Evolutionary conservation across 2,797 vertebrate genomes (phyloP).

Genomic region (Gymnothorax javanicus): DNA sequence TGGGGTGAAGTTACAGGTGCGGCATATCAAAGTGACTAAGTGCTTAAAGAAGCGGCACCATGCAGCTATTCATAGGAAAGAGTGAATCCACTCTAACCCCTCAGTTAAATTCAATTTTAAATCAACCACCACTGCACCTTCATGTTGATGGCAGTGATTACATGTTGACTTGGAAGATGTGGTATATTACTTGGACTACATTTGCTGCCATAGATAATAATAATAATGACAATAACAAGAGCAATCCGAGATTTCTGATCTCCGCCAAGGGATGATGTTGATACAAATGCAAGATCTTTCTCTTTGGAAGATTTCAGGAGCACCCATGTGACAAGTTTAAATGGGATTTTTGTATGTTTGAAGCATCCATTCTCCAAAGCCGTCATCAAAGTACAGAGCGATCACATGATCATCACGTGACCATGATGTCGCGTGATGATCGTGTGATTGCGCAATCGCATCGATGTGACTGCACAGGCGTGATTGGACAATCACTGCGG

Average conservation of each 20-base stretch:
- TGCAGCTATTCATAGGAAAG: conserved; percentile 45
- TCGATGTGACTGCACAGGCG: too few relatives aligned
- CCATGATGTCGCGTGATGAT: too few relatives aligned
- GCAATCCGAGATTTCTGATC: background rate
- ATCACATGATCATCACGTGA: too few relatives aligned
- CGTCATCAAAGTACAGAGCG: too few relatives aligned
- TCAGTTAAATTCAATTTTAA: background rate
- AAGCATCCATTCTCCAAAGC: too few relatives aligned
- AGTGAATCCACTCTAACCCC: background rate
- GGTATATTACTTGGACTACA: background rate
- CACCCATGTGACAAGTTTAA: too few relatives aligned
- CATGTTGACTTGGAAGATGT: background rate
- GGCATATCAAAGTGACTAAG: conserved; percentile 61
- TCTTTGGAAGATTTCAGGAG: too few relatives aligned
- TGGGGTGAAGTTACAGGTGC: conserved; percentile 70
- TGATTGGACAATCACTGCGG: too few relatives aligned
- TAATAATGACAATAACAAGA: background rate
- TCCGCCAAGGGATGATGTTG: too few relatives aligned
- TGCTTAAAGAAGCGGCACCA: conserved; percentile 17
- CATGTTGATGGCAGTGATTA: background rate
- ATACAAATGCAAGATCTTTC: too few relatives aligned
- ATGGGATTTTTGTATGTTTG: too few relatives aligned
- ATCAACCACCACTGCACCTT: background rate
- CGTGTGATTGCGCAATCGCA: too few relatives aligned
- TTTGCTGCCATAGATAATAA: background rate